These are phyloP conservation scores for Gyrodactylus bullatarudis DNA, from an alignment of 1,140 invertebrate genomes.

Conservation along the genomic window DNA sequence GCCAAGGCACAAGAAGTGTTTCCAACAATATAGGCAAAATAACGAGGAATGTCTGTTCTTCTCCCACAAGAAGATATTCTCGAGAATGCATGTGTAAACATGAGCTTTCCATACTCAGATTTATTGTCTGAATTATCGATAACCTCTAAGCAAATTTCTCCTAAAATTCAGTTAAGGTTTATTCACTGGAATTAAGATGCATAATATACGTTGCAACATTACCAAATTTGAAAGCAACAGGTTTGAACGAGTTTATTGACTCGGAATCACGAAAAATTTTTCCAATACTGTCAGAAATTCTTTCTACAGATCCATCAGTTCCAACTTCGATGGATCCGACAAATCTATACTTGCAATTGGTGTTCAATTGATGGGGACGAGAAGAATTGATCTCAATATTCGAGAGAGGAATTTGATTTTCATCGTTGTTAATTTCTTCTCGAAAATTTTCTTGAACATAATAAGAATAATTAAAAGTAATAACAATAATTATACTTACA, in stretches of 20 bases:
- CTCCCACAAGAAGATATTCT: conserved; percentile 5
- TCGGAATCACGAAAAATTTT: background rate
- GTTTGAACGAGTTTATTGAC: background rate
- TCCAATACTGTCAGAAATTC: background rate
- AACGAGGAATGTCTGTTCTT: background rate
- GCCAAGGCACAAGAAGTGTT: background rate
- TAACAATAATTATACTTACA: background rate
- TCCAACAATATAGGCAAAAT: conserved; percentile 4
- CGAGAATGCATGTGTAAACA: background rate
- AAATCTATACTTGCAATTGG: background rate
- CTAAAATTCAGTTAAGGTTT: background rate
- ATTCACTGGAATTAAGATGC: background rate
- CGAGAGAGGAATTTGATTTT: background rate
- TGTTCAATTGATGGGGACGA: background rate
- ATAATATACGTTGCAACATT: background rate
- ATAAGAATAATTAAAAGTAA: background rate
- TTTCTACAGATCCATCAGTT: background rate
- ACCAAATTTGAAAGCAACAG: background rate
- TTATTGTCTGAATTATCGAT: background rate
- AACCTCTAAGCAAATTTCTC: background rate
- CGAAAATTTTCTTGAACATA: background rate
- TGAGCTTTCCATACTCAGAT: background rate
- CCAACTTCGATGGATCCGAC: background rate
- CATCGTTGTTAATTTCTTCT: background rate
- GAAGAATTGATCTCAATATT: background rate